Conservation (phyloP, 2,888 invertebrate genomes). For the Meganola albula region DNA sequence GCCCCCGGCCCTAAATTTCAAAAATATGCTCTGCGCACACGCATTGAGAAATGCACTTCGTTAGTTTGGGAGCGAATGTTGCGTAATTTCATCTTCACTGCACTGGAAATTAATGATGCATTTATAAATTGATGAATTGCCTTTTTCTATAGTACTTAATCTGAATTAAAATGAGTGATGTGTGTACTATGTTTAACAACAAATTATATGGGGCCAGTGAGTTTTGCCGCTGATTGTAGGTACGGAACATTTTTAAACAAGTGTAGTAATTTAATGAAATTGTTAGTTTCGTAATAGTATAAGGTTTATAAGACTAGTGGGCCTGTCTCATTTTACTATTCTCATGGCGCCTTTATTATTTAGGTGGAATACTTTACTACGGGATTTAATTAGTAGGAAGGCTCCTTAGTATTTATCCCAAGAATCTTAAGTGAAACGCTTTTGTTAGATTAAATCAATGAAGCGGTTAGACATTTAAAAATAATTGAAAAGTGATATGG, state of each 20-base stretch:
- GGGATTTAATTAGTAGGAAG: too few relatives aligned
- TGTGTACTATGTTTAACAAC: too few relatives aligned
- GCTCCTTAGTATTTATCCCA: too few relatives aligned
- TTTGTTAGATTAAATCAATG: too few relatives aligned
- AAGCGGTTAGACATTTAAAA: too few relatives aligned
- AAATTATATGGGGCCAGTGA: too few relatives aligned
- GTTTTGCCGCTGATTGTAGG: slow-evolving; percentile 35
- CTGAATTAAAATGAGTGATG: slow-evolving; percentile 65
- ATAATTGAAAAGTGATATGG: too few relatives aligned
- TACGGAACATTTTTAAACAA: slow-evolving; percentile 37
- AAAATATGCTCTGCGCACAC: slow-evolving; percentile 47
- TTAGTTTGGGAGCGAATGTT: slow-evolving; percentile 25
- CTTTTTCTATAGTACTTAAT: slow-evolving; percentile 31
- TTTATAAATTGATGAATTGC: slow-evolving; percentile 57
- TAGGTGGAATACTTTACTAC: too few relatives aligned
- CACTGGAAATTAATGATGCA: slow-evolving; percentile 58
- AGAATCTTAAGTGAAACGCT: too few relatives aligned
- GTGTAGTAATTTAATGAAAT: slow-evolving; percentile 43
- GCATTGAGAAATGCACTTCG: slow-evolving; percentile 44
- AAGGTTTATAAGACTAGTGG: too few relatives aligned
- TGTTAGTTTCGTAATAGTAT: slow-evolving; percentile 45
- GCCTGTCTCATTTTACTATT: too few relatives aligned
- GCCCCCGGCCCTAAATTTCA: slow-evolving; percentile 45
- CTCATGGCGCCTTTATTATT: too few relatives aligned
- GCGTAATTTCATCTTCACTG: slow-evolving; percentile 37